Evolutionary conservation across 2,113 vertebrate species (phyloP).

Genomic region (Xiphophorus maculatus): DNA sequence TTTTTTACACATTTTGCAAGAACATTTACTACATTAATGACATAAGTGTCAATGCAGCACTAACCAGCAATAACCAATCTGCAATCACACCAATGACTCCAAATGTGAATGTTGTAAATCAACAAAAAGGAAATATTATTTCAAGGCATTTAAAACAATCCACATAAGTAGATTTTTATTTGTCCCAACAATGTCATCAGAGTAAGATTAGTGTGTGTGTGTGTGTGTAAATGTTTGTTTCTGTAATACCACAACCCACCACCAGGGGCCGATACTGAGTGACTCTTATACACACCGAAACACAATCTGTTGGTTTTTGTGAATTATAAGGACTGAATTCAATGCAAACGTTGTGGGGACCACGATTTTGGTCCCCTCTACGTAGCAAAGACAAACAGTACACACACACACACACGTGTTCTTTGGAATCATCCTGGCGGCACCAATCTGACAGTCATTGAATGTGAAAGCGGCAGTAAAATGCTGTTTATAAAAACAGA

Average conservation of each 20-base stretch:
- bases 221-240: neutral
- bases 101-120: too few species aligned
- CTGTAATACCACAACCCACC: neutral
- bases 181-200: neutral
- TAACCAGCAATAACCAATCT: too few species aligned
- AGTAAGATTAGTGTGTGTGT: neutral
- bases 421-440: neutral
- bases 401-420: neutral
- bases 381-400: neutral
- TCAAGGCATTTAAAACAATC: neutral
- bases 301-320: neutral
- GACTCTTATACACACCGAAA: neutral
- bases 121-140: neutral
- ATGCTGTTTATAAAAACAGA: conserved; percentile 6
- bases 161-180: neutral
- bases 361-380: neutral
- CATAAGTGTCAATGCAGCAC: too few species aligned
- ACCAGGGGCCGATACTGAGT: neutral
- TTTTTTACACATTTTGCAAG: too few species aligned
- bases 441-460: neutral
- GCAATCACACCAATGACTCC: too few species aligned
- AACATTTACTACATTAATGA: too few species aligned
- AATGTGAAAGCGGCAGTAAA: neutral
- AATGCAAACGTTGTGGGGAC: neutral
- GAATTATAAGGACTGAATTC: neutral